A percentile compares a stretch with the other conserved stretches of the same genome.
phyloP scores from a whole-genome alignment of 2,888 invertebrate genomes.

The Nematopogon swammerdamellus region DNA sequence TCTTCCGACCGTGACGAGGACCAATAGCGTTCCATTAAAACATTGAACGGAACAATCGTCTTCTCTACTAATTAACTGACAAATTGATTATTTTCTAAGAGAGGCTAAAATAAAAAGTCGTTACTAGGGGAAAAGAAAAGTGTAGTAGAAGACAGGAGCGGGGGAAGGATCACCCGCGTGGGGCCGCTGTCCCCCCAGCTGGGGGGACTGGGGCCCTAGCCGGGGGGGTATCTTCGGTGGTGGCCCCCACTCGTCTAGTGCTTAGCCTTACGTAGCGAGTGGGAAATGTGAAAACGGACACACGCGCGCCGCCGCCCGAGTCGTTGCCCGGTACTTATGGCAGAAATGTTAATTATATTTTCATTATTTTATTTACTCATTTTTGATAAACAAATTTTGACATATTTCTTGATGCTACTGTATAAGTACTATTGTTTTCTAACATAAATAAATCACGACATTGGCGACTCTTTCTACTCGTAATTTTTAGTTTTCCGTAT shows the following conservation, averaged over 20 bases:
- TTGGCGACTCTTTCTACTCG: no score
- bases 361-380: no score
- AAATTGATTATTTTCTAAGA: slow-evolving; percentile 56
- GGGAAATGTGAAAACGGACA: slow-evolving; percentile 54
- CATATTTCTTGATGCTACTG: no score
- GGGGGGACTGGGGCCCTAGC: slow-evolving; percentile 12
- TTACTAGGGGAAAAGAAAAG: not conserved
- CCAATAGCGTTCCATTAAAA: not conserved
- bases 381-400: no score
- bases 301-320: slow-evolving; percentile 56
- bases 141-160: not conserved
- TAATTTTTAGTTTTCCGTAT: no score
- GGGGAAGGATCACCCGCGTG: no score
- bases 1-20: no score
- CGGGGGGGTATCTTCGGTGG: slow-evolving; percentile 15
- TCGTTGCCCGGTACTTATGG: slow-evolving; percentile 24
- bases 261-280: slow-evolving; percentile 41
- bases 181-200: not conserved
- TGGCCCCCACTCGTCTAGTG: slow-evolving; percentile 20
- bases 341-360: not conserved
- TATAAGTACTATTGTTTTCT: no score
- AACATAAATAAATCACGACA: no score
- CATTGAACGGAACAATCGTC: not conserved
- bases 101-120: slow-evolving; percentile 25
- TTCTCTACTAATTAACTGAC: slow-evolving; percentile 42